Percentiles rank a stretch among this genome's conserved stretches.
phyloP scores from a whole-genome alignment of 2,113 vertebrate species.

The Lates calcarifer region DNA sequence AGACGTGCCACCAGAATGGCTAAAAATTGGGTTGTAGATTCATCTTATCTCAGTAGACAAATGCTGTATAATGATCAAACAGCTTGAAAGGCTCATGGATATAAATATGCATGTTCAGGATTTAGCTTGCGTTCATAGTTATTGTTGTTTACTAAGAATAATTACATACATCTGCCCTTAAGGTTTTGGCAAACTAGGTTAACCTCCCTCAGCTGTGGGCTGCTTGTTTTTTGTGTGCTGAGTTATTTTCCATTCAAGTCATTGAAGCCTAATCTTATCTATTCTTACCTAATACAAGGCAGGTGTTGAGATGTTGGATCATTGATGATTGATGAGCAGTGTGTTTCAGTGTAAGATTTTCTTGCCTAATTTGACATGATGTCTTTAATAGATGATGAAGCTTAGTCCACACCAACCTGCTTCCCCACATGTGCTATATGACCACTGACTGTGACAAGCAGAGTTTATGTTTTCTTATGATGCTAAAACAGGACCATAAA shows the following conservation, averaged over 20 bases:
- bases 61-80: background rate
- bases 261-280: background rate
- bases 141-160: background rate
- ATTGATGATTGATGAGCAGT: background rate
- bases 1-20: background rate
- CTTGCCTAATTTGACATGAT: background rate
- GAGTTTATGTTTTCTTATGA: background rate
- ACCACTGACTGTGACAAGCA: background rate
- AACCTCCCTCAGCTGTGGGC: too few relatives aligned
- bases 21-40: background rate
- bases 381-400: background rate
- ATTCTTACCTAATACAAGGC: background rate
- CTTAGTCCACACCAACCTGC: background rate
- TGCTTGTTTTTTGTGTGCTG: background rate
- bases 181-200: background rate
- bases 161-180: background rate
- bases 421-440: background rate
- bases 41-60: background rate
- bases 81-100: background rate
- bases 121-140: background rate
- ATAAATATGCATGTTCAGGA: background rate
- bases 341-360: background rate
- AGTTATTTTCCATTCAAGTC: slow-evolving; percentile 3
- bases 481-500: background rate
- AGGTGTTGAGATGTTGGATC: background rate